A percentile compares a stretch with the other conserved stretches of the same genome.
These are phyloP conservation scores for Heteractis magnifica DNA, from an alignment of 92 coral and sea anemone genomes.

Conservation along the genomic window DNA sequence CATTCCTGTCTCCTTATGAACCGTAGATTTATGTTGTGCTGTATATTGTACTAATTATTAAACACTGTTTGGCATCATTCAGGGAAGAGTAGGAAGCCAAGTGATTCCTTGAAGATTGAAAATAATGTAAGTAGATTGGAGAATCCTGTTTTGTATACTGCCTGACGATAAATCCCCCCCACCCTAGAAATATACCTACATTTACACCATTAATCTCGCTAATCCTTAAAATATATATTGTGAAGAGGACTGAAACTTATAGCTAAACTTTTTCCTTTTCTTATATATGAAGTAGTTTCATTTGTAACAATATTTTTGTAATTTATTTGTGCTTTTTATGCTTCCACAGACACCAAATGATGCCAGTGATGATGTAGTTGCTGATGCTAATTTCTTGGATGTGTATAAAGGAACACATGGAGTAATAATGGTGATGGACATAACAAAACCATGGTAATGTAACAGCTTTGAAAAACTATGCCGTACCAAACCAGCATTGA, in stretches of 20 bases:
- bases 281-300: neutral
- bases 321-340: neutral
- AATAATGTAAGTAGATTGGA: constrained; percentile 47
- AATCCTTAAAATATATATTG: too few species aligned
- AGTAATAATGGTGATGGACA: constrained; percentile 84
- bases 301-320: too few species aligned
- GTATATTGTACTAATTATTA: neutral
- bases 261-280: neutral
- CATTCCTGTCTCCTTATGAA: too few species aligned
- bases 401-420: constrained; percentile 98
- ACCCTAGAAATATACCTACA: too few species aligned
- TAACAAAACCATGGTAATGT: constrained; percentile 92
- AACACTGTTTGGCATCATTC: neutral
- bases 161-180: too few species aligned
- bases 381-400: constrained; percentile 93
- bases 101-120: constrained; percentile 74
- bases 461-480: neutral
- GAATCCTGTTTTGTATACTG: neutral
- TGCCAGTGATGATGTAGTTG: constrained; percentile 55
- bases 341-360: neutral
- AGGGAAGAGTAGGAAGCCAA: constrained; percentile 78
- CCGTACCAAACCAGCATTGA: too few species aligned
- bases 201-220: too few species aligned
- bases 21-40: too few species aligned
- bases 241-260: too few species aligned